Percentiles rank a stretch among this genome's conserved stretches.
Evolutionary conservation across 1,140 invertebrate genomes (phyloP).

Genomic region (Drosophila kanapiae): DNA sequence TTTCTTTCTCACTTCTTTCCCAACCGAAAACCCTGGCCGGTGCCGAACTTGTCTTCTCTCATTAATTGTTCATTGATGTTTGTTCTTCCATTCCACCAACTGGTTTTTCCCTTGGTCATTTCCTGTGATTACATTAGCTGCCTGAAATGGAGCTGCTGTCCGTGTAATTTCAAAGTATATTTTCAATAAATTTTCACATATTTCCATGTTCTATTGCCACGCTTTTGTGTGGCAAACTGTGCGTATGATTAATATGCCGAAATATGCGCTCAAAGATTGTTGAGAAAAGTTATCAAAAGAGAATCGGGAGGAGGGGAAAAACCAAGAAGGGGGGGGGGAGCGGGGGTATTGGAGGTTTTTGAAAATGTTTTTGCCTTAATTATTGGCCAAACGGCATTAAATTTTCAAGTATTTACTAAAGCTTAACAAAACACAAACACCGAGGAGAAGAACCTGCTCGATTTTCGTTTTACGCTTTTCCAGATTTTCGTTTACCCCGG

Average conservation of each 20-base stretch:
- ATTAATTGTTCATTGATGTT: conserved; percentile 52
- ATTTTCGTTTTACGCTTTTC: background rate
- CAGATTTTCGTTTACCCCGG: background rate
- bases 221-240: conserved; percentile 37
- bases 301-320: background rate
- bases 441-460: conserved; percentile 28
- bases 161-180: conserved; percentile 7
- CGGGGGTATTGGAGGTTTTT: conserved; percentile 10
- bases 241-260: conserved; percentile 76
- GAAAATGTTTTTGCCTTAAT: conserved; percentile 71
- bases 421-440: conserved; percentile 75
- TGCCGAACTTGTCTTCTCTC: conserved; percentile 29
- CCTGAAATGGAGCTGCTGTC: conserved; percentile 4
- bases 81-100: conserved; percentile 32
- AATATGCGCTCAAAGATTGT: conserved; percentile 36
- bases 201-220: conserved; percentile 3
- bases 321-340: background rate
- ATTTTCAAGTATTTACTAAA: conserved; percentile 83
- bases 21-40: background rate
- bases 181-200: conserved; percentile 14
- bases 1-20: conserved; percentile 28
- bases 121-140: conserved; percentile 32
- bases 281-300: conserved; percentile 34
- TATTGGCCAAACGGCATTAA: conserved; percentile 81
- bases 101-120: conserved; percentile 25